phyloP scores from a whole-genome alignment of 1,140 invertebrate species.

The Acromyrmex charruanus region DNA sequence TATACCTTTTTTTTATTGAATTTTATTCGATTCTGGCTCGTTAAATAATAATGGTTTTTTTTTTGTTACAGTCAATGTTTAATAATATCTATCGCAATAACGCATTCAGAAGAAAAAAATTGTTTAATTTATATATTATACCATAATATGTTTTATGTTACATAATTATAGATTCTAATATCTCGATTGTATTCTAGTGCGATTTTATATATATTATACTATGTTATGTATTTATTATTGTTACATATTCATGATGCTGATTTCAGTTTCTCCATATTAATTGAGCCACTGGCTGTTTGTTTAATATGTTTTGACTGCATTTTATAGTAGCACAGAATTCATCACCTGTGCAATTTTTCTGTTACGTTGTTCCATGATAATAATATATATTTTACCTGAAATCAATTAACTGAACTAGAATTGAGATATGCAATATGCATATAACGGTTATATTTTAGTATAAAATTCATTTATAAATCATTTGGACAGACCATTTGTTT shows the following conservation, averaged over 20 bases:
- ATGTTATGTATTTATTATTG: background rate
- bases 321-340: background rate
- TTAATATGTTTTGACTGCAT: slow-evolving; percentile 7
- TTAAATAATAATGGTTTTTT: background rate
- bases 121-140: slow-evolving; percentile 9
- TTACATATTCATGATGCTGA: slow-evolving; percentile 29
- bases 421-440: background rate
- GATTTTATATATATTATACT: background rate
- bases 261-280: slow-evolving; percentile 19
- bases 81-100: background rate
- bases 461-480: slow-evolving; percentile 11
- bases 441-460: background rate
- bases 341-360: slow-evolving; percentile 5
- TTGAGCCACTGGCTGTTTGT: slow-evolving; percentile 20
- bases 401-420: slow-evolving; percentile 40
- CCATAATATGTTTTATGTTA: background rate
- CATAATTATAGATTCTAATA: background rate
- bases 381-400: slow-evolving; percentile 2
- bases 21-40: background rate
- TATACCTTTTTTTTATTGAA: background rate
- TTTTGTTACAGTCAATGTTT: background rate
- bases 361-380: background rate
- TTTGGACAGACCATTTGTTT: background rate
- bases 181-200: background rate
- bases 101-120: background rate